Evolutionary conservation across 2,797 vertebrate genomes (phyloP), one percentile per base, ranked within the genome.

Genomic region (Uromys caudimaculatus): DNA sequence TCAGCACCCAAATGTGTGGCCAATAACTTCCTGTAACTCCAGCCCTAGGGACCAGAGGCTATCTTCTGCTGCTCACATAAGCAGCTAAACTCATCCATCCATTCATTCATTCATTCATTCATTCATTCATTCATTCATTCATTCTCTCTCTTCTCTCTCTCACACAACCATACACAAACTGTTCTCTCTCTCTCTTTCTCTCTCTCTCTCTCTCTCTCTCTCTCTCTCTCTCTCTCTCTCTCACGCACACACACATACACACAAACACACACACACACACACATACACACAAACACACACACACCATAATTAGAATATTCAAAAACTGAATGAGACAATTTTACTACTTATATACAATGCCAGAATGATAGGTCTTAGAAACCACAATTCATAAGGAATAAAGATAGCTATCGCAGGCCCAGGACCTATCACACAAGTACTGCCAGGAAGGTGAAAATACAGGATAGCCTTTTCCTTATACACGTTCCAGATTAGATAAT

Each of bases 391-490:
- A 14, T 14, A 13, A 77, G 16, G 58, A 5, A 94, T 89, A 19
- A 73, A 84, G 56, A 60, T 4, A 19, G 3, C 12, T 52, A 41
- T 3, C 19, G 1, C 0, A 78, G 7, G 1, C 13, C 6, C 0
- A 77, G 38, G 0, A 16, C 4, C 38, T 41, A 2, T 3, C 76
- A 82, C 6, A 0, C 1, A 23, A 17, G 3, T 4, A 73, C 14
- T 23, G 3, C 6, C 2, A 29, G 47, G 35, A 95, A 71, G 4
- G 3, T 27, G 11, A 21, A 54, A 90, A 56, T 4, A 0, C 21
- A 86, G 8, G 12, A 27, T 50, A 77, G 64, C 3, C 7, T 23
- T 52, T 13, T 12, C 13, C 0, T 29, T 0, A 1, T 9, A 16
- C 5, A 52, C 16, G 11, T 3, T 64, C 2, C 35, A 62, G 4